Evolutionary conservation across 2,797 vertebrate species (phyloP), one percentile per base, ranked within the genome.

Genomic region (Microctenopoma stevenorrisi): DNA sequence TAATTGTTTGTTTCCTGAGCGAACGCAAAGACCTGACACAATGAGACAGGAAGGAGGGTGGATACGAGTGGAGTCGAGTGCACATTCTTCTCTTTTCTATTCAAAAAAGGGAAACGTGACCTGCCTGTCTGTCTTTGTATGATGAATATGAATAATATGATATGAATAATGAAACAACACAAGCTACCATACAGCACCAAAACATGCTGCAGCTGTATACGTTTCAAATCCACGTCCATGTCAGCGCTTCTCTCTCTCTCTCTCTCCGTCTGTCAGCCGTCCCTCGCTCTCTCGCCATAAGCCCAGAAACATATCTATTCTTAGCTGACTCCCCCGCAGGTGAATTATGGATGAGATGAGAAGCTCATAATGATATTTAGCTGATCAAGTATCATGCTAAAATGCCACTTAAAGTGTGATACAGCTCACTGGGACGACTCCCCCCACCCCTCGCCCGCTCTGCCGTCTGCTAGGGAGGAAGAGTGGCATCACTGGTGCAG

Each of bases 291-390:
- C 55, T 66, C 80, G 71, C 68, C 66, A 58, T 64, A 49, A 59
- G 68, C 69, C 18, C 63, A 69, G 64, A 79, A 68, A 72, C 68
- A 33, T 12, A 9, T 48, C 85, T 89, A 92, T 89, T 90, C 85
- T 88, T 90, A 86, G 85, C 84, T 2, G 42, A 65, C 79, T 63
- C 79, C 68, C 81, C 76, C 56, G 44, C 75, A 83, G 89, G 88
- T 93, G 83, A 93, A 93, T 92, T 90, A 93, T 93, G 78, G 81
- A 92, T 92, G 92, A 92, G 90, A 82, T 89, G 81, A 83, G 86
- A 85, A 87, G 90, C 88, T 87, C 64, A 56, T 79, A 75, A 88
- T 77, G 84, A 89, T 90, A 91, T 91, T 91, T 86, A 78, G 72
- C 86, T 85, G 91, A 91, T 92, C 90, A 84, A 79, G 86, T 92